These are phyloP conservation scores for Chrysolina haemoptera DNA, from an alignment of 2,888 invertebrate species.

Conservation along the genomic window DNA sequence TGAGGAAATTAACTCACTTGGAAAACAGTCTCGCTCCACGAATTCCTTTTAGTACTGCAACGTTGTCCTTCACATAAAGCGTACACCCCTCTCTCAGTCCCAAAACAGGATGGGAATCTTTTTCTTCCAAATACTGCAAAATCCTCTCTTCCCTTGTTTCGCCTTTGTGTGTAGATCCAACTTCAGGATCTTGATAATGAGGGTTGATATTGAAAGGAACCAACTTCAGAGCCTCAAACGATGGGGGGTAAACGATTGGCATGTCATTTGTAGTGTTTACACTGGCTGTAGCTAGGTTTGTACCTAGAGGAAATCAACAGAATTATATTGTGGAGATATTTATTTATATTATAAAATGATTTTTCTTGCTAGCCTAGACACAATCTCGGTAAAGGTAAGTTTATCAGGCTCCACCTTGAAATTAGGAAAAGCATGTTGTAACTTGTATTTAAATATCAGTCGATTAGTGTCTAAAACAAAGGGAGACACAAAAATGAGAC, in stretches of 20 bases:
- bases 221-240: constrained; percentile 80
- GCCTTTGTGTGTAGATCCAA: constrained; percentile 79
- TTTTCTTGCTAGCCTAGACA: too few species aligned
- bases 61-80: constrained; percentile 75
- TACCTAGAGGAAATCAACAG: constrained; percentile 63
- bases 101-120: constrained; percentile 75
- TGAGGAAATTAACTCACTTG: constrained; percentile 70
- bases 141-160: constrained; percentile 86
- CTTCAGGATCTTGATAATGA: constrained; percentile 81
- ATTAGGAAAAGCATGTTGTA: too few species aligned
- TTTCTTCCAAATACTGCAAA: constrained; percentile 77
- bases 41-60: constrained; percentile 76
- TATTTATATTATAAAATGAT: too few species aligned
- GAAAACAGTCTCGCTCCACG: constrained; percentile 77
- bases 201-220: constrained; percentile 91
- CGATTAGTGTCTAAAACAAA: too few species aligned
- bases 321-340: not conserved
- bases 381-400: too few species aligned
- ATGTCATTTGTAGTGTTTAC: constrained; percentile 91
- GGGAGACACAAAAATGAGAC: too few species aligned
- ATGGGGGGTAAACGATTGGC: constrained; percentile 86
- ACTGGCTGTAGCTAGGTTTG: constrained; percentile 85
- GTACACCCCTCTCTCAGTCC: constrained; percentile 83
- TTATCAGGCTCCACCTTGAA: too few species aligned
- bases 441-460: too few species aligned